Evolutionary conservation across 2,888 invertebrate genomes (phyloP).

Genomic region (Bombylius discolor): DNA sequence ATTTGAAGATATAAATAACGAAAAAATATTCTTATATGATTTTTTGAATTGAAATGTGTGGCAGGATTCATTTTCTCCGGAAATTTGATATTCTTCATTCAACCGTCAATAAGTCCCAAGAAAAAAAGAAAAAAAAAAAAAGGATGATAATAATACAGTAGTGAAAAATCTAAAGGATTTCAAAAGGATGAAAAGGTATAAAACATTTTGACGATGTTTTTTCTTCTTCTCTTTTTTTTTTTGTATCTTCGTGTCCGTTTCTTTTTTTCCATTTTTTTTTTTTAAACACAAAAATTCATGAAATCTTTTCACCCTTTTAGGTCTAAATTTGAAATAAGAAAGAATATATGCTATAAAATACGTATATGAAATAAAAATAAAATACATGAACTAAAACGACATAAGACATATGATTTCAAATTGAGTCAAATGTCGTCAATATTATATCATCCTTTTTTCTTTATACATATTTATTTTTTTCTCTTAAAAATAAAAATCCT

Average conservation of each 20-base stretch:
- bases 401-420: slow-evolving; percentile 14
- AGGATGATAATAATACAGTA: neutral
- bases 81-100: slow-evolving; percentile 14
- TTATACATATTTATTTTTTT: neutral
- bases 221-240: neutral
- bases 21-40: too few relatives aligned
- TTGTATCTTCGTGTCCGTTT: neutral
- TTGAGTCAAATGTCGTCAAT: slow-evolving; percentile 16
- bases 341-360: neutral
- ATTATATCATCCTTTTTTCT: slow-evolving; percentile 11
- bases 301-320: too few relatives aligned
- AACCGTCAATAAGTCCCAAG: slow-evolving; percentile 8
- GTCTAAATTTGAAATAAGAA: too few relatives aligned
- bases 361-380: neutral
- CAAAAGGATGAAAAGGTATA: slow-evolving; percentile 13
- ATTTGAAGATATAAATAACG: too few relatives aligned
- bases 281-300: too few relatives aligned
- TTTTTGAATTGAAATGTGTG: too few relatives aligned
- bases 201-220: neutral
- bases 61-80: slow-evolving; percentile 5
- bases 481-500: neutral
- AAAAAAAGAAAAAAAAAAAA: slow-evolving; percentile 7
- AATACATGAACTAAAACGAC: slow-evolving; percentile 4
- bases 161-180: slow-evolving; percentile 5
- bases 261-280: neutral